phyloP scores from a whole-genome alignment of 1,140 invertebrate species.

The Drosophila mayri region DNA sequence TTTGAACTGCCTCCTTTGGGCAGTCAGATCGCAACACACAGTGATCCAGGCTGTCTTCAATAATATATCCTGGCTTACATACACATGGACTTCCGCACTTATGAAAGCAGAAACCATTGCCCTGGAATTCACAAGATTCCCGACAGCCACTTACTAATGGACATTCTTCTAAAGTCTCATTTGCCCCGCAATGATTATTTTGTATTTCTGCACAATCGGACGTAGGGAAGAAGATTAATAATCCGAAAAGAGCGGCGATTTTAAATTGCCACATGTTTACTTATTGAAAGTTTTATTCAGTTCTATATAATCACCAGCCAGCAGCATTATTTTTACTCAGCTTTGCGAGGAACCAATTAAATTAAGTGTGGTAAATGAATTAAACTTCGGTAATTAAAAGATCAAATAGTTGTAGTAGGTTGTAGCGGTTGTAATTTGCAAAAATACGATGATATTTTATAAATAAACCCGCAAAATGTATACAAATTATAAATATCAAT shows the following conservation, averaged over 20 bases:
- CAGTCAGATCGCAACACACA: not conserved
- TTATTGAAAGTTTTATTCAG: not conserved
- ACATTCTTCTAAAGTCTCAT: not conserved
- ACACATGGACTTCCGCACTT: not conserved
- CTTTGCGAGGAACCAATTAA: not conserved
- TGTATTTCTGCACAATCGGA: not conserved
- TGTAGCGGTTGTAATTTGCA: no score
- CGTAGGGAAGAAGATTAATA: not conserved
- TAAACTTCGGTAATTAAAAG: not conserved
- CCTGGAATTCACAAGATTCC: not conserved
- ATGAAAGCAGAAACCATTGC: not conserved
- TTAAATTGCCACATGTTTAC: not conserved
- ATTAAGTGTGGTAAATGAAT: not conserved
- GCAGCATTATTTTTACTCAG: not conserved
- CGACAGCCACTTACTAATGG: not conserved
- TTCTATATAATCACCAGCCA: not conserved
- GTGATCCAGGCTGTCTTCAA: rapidly evolving
- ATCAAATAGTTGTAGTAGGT: no score
- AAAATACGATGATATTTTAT: no score
- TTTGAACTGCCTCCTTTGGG: not conserved
- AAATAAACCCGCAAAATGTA: no score
- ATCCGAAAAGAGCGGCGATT: not conserved
- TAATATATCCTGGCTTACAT: not conserved
- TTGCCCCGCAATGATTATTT: not conserved
- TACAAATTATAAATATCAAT: no score